Conservation (phyloP, 2,888 invertebrate species). For the Corbicula japonica region DNA sequence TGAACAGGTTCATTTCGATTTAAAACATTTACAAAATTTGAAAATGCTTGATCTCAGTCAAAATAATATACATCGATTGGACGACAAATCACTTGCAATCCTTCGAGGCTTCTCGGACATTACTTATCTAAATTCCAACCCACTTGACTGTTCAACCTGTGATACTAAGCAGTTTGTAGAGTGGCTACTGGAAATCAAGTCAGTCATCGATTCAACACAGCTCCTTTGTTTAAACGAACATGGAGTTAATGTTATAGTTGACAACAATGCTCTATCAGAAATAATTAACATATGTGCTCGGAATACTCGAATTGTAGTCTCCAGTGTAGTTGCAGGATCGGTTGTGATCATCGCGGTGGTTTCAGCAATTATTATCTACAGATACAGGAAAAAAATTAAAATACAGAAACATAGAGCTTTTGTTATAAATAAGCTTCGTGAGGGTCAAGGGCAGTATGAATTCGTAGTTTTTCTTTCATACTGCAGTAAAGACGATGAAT, state of each 20-base stretch:
- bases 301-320: not conserved
- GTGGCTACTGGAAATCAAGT: not conserved
- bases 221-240: slow-evolving; percentile 4
- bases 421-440: not conserved
- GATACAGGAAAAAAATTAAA: not conserved
- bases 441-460: slow-evolving; percentile 9
- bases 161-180: not conserved
- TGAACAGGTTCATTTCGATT: not conserved
- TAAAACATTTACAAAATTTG: not conserved
- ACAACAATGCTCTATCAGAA: not conserved
- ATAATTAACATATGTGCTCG: not conserved
- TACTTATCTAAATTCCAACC: not conserved
- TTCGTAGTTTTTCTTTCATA: slow-evolving; percentile 11
- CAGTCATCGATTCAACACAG: not conserved
- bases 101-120: not conserved
- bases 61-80: not conserved
- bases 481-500: slow-evolving; percentile 7
- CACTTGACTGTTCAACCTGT: slow-evolving; percentile 13
- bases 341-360: not conserved
- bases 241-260: not conserved
- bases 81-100: not conserved
- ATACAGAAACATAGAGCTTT: not conserved
- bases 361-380: not conserved
- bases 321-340: not conserved
- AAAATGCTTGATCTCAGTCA: not conserved